These are phyloP conservation scores for Lerema accius DNA, from an alignment of 1,140 invertebrate genomes.

Conservation along the genomic window DNA sequence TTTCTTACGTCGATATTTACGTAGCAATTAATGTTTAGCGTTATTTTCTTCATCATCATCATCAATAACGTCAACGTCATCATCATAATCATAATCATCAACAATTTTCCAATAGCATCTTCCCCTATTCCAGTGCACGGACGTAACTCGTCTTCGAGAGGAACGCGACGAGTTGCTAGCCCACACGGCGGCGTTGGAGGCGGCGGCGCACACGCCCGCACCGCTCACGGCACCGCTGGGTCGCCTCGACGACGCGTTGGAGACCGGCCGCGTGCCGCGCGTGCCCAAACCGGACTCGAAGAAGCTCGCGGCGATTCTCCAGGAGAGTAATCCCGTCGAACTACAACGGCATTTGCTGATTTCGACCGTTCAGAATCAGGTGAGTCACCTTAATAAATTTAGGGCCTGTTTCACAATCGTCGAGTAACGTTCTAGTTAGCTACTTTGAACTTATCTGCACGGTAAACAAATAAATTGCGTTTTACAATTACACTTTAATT, in stretches of 20 bases:
- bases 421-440: too few species aligned
- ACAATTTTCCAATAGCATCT: too few species aligned
- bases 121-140: constrained; percentile 61
- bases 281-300: constrained; percentile 84
- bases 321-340: constrained; percentile 90
- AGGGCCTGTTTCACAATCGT: too few species aligned
- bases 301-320: constrained; percentile 91
- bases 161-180: constrained; percentile 89
- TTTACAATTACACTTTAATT: too few species aligned
- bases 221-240: constrained; percentile 59
- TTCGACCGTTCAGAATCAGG: constrained; percentile 93
- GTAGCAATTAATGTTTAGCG: too few species aligned
- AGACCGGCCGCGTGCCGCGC: constrained; percentile 81
- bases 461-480: too few species aligned
- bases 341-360: constrained; percentile 92
- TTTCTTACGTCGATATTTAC: too few species aligned
- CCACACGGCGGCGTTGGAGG: constrained; percentile 88
- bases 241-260: constrained; percentile 81
- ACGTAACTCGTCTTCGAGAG: constrained; percentile 83
- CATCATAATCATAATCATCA: too few species aligned
- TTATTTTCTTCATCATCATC: too few species aligned
- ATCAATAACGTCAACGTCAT: too few species aligned
- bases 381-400: too few species aligned
- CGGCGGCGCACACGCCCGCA: constrained; percentile 71
- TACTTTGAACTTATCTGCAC: too few species aligned